A percentile compares a stretch with the other conserved stretches of the same genome.
phyloP scores from a whole-genome alignment of 2,797 vertebrate genomes.

The Paramormyrops hopkinsi region DNA sequence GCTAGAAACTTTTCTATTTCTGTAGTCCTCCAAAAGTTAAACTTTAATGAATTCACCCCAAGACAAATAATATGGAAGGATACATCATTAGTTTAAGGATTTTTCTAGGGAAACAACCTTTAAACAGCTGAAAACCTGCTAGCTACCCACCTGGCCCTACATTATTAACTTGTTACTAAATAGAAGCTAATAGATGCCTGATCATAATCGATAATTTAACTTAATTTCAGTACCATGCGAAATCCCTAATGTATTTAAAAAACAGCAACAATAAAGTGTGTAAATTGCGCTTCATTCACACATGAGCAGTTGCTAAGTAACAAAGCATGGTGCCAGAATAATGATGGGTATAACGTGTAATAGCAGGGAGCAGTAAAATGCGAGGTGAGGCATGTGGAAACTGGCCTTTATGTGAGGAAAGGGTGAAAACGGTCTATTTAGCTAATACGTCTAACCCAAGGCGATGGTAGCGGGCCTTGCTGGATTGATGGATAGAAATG shows the following conservation, averaged over 20 bases:
- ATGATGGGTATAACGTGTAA: neutral
- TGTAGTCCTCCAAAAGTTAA: neutral
- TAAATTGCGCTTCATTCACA: neutral
- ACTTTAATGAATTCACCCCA: neutral
- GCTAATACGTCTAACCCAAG: neutral
- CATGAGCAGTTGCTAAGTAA: neutral
- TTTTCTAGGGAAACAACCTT: neutral
- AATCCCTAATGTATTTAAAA: neutral
- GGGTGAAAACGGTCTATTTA: neutral
- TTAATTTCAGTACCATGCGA: neutral
- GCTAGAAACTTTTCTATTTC: neutral
- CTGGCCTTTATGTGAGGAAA: neutral
- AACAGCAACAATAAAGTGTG: neutral
- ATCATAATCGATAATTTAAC: neutral
- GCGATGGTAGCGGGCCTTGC: neutral
- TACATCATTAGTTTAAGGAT: neutral
- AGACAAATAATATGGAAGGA: neutral
- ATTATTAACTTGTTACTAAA: neutral
- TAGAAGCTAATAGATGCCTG: neutral
- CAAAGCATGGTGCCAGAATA: neutral
- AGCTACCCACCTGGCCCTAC: neutral
- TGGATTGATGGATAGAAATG: neutral
- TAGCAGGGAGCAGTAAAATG: neutral
- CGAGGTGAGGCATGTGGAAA: constrained; percentile 2
- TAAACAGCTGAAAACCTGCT: neutral